Base-by-base conservation (phyloP, 2,888 invertebrate genomes). In the Brachyptera putata region DNA sequence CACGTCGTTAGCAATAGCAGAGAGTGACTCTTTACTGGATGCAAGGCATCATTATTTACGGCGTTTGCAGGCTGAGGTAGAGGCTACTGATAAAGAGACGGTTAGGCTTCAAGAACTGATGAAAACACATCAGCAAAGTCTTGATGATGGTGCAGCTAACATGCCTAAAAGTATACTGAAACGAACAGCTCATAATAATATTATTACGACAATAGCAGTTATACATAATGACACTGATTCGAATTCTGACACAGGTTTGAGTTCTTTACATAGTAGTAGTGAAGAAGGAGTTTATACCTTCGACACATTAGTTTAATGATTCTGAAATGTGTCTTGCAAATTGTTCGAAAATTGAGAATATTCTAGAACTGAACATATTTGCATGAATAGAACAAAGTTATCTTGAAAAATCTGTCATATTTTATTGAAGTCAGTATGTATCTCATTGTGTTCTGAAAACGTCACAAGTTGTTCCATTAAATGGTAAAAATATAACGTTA, bases 181-280 rank as follows among this genome's bases (percentile, higher is more conserved):
- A 14, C 39, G 13, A 34, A 36, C 56, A 16, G 56, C 53, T 21
- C 30, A 36, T n/a, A n/a, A n/a, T n/a, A 36, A 46, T n/a, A 34
- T 41, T 7, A 55, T 48, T 11, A 56, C 56, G 21, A 53, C 49
- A 1, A 50, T 43, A 11, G 36, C 53, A 11, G 43, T 43, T 7
- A 48, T 41, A 9, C 43, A 61, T 3, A 71, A 70, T 56, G 75
- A 74, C 57, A 72, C 71, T 22, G 77, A 78, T 65, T 75, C 76
- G 1, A 77, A 77, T 63, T 78, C 78, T 0, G 78, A 79, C 66
- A 78, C 78, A 0, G 79, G 79, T 1, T 71, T 78, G 3, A 78
- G 77, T 66, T 77, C 77, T 0, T 70, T 77, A 64, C 77, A 77
- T 64, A 77, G 76, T 43, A 73, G 74, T 58, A 73, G 73, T 57